Evolutionary conservation across 2,113 vertebrate species (phyloP).

Genomic region (Chionodraco myersi): DNA sequence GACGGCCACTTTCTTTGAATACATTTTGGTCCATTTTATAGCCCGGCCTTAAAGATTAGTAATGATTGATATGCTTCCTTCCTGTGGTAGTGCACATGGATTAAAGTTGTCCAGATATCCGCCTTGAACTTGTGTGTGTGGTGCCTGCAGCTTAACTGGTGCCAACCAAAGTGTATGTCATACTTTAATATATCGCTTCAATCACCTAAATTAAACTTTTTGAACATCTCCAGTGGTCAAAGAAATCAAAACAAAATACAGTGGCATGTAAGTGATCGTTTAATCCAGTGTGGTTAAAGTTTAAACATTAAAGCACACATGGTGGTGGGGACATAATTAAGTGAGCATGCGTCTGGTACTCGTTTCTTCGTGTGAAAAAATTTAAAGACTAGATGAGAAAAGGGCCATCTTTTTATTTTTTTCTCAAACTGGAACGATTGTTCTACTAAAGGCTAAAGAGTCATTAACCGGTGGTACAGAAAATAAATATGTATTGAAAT

Average conservation of each 20-base stretch:
- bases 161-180: slow-evolving; percentile 30
- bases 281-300: slow-evolving; percentile 41
- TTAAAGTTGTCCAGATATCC: slow-evolving; percentile 89
- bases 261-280: slow-evolving; percentile 36
- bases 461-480: neutral
- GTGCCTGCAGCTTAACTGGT: slow-evolving; percentile 7
- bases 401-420: slow-evolving; percentile 26
- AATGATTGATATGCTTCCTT: slow-evolving; percentile 94
- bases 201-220: slow-evolving; percentile 49
- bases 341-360: slow-evolving; percentile 59
- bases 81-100: slow-evolving; percentile 90
- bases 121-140: slow-evolving; percentile 82
- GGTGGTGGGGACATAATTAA: slow-evolving; percentile 57
- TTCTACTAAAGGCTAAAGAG: neutral
- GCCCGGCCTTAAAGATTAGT: slow-evolving; percentile 92
- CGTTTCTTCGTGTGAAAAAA: slow-evolving; percentile 32
- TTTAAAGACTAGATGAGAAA: slow-evolving; percentile 20
- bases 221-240: slow-evolving; percentile 40
- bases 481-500: neutral
- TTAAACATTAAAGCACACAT: slow-evolving; percentile 51
- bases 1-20: slow-evolving; percentile 93
- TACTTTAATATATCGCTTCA: slow-evolving; percentile 42
- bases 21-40: slow-evolving; percentile 92
- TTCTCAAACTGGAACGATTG: neutral
- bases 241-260: slow-evolving; percentile 47